These are phyloP conservation scores for Chymomyza caudatula DNA, from an alignment of 2,888 invertebrate genomes.

Conservation along the genomic window DNA sequence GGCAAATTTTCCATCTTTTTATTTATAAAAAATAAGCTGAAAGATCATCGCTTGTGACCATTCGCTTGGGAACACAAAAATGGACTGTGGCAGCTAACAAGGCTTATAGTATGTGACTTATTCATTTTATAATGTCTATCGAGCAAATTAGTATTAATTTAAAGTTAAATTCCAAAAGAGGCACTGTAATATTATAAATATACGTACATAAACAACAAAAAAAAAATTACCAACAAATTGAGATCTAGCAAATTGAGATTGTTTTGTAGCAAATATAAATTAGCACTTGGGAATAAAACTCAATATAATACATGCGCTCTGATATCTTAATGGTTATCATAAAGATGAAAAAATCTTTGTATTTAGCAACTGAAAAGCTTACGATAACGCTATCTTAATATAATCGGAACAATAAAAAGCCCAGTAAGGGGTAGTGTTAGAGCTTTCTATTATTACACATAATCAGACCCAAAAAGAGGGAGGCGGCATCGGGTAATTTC, in stretches of 20 bases:
- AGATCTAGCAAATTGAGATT: too few species aligned
- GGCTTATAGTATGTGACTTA: conserved; percentile 34
- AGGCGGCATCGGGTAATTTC: too few species aligned
- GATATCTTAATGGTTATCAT: neutral
- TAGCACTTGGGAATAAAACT: neutral
- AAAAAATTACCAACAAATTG: neutral
- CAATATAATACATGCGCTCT: neutral
- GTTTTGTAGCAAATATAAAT: neutral
- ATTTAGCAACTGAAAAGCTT: neutral
- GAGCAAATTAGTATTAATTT: conserved; percentile 64
- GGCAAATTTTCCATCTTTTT: conserved; percentile 55
- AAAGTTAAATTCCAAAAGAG: conserved; percentile 7
- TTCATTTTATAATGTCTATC: conserved; percentile 47
- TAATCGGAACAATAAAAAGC: neutral
- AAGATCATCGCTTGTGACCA: neutral
- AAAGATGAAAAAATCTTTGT: neutral
- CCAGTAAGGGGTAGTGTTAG: too few species aligned
- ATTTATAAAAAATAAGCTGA: too few species aligned
- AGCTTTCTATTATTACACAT: neutral
- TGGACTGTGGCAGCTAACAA: conserved; percentile 27
- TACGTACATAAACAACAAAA: neutral
- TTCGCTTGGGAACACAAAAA: conserved; percentile 19
- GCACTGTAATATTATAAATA: neutral
- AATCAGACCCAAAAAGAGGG: too few species aligned
- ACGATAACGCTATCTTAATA: neutral